Conservation (phyloP, 2,113 vertebrate genomes). For the Caracal caracal region DNA sequence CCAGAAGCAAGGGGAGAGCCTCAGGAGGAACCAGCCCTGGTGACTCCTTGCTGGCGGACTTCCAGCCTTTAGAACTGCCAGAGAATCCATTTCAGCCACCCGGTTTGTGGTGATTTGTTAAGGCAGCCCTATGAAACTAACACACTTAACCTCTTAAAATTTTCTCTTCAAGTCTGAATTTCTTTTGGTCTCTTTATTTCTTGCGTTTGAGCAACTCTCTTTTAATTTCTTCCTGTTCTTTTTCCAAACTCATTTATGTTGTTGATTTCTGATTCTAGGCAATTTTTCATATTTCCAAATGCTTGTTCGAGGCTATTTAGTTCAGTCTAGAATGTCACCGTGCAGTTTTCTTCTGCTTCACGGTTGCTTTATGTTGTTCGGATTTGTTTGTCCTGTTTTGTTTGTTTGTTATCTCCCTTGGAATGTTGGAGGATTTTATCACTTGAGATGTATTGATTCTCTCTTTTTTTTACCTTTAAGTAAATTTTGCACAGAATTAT, state of each 20-base stretch:
- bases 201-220: neutral
- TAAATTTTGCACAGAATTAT: neutral
- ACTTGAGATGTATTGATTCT: neutral
- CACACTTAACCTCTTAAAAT: neutral
- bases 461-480: neutral
- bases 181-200: neutral
- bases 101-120: neutral
- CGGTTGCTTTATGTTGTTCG: neutral
- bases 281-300: neutral
- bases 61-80: neutral
- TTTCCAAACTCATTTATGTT: neutral
- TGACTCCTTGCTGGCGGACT: neutral
- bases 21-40: neutral
- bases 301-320: neutral
- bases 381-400: neutral
- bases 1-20: neutral
- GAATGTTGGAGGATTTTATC: neutral
- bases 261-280: slow-evolving; percentile 2
- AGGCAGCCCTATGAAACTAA: neutral
- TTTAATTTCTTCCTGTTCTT: neutral
- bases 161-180: neutral
- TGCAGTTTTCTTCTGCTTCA: neutral
- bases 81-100: neutral
- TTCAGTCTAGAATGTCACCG: neutral
- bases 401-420: neutral